A percentile compares a stretch with the other conserved stretches of the same genome.
phyloP scores from a whole-genome alignment of 2,113 vertebrate species.

The Rhabdomys dilectus region DNA sequence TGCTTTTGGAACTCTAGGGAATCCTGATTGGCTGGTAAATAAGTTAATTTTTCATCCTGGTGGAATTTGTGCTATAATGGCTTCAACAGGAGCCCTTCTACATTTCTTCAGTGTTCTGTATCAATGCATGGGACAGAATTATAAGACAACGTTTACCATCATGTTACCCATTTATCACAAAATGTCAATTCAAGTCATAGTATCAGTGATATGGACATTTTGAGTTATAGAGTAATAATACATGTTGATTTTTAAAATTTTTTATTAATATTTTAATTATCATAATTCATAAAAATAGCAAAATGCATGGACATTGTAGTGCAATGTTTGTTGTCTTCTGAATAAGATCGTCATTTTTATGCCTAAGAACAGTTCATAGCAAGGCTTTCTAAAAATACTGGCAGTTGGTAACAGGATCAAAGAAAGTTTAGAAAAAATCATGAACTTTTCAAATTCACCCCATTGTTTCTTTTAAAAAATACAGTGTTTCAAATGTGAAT shows the following conservation, averaged over 20 bases:
- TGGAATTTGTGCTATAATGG: constrained; percentile 73
- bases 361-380: constrained; percentile 65
- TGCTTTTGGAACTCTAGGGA: constrained; percentile 74
- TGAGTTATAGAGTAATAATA: constrained; percentile 75
- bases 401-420: constrained; percentile 76
- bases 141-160: not conserved
- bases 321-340: constrained; percentile 22
- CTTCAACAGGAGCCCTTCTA: constrained; percentile 72
- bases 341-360: constrained; percentile 74
- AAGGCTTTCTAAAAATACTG: constrained; percentile 79
- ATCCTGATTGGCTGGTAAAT: constrained; percentile 71
- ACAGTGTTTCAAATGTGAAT: constrained; percentile 59
- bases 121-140: not conserved
- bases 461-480: not conserved
- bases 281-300: constrained; percentile 73
- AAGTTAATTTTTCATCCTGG: constrained; percentile 75
- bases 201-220: constrained; percentile 72
- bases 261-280: constrained; percentile 70
- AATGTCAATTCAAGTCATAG: constrained; percentile 65
- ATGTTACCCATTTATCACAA: constrained; percentile 54
- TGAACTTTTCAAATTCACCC: constrained; percentile 34
- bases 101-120: constrained; percentile 28
- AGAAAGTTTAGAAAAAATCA: constrained; percentile 78
- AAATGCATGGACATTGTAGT: constrained; percentile 58
- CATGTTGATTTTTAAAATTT: constrained; percentile 63